These are phyloP conservation scores for Pipistrellus nathusii DNA, from an alignment of 2,797 vertebrate genomes.

Conservation along the genomic window DNA sequence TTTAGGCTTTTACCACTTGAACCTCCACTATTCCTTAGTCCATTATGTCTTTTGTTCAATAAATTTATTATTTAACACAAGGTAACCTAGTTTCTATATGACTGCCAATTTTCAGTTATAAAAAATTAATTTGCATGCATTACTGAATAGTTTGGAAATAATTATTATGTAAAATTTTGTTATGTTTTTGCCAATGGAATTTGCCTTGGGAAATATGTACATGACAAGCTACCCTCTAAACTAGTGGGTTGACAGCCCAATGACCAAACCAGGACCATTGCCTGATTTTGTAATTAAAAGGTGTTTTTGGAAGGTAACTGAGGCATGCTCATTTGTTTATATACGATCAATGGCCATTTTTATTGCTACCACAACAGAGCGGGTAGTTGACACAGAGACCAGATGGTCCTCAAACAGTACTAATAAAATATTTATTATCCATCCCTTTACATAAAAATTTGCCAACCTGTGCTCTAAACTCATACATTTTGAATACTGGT, in stretches of 20 bases:
- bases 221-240: background rate
- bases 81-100: conserved; percentile 9
- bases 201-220: background rate
- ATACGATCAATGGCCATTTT: background rate
- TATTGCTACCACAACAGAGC: background rate
- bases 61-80: conserved; percentile 41
- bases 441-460: background rate
- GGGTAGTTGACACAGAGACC: conserved; percentile 14
- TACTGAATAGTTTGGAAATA: conserved; percentile 13
- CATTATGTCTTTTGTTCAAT: background rate
- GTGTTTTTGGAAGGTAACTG: background rate
- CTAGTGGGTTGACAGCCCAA: background rate
- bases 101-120: conserved; percentile 21
- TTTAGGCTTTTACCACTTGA: background rate
- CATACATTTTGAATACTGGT: background rate
- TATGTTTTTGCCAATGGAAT: conserved; percentile 25
- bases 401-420: background rate
- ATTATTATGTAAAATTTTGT: conserved; percentile 25
- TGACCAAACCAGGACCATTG: background rate
- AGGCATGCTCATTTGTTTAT: background rate
- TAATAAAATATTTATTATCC: conserved; percentile 53
- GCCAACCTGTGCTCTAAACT: background rate
- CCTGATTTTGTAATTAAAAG: conserved; percentile 48
- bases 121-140: conserved; percentile 7
- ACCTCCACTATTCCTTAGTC: background rate